Base-by-base conservation (phyloP, 2,113 vertebrate species). In the Donacobius atricapilla region DNA sequence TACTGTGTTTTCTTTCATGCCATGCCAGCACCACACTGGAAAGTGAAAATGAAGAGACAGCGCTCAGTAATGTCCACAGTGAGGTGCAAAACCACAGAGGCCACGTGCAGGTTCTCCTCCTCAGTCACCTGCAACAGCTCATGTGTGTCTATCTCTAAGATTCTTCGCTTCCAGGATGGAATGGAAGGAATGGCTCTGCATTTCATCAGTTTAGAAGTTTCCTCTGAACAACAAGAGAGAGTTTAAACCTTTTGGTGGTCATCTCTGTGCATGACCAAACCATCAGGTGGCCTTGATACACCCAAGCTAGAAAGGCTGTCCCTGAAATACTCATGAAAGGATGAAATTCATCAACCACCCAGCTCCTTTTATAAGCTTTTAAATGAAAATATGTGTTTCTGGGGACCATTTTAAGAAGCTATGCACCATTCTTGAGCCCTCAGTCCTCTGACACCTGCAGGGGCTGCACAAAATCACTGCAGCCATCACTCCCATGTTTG, bases 31-130 rank as follows among this genome's bases (percentile, higher is more conserved):
- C 21, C 2, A 6, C 7, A 7, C 11, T n/a, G 27, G 10, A 7
- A 89, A 50, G 58, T 5, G 6, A 45, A 93, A 90, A 63, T 6
- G 8, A 86, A 57, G 39, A 73, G 53, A 27, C 5, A 7, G 20
- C 69, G 13, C 35, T 16, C 66, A n/a, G 63, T n/a, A 77, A 27
- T 11, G 54, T 8, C 44, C 66, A 48, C 16, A 44, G 68, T 2
- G 53, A 87, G 65, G 51, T 7, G 65, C 22, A 79, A 47, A 73
- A 84, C 18, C 47, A 82, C 39, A 21, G 30, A 54, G 69, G 35
- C 13, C 2, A 0, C 0, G 0, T 8, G 35, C 44, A 60, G 22
- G 13, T 47, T 77, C 25, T 70, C 66, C 50, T 94, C 70, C 57
- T 50, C 8, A 3, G 63, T 6, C 50, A 22, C 12, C 17, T 1